Percentiles rank a stretch among this genome's conserved stretches.
Conservation (phyloP, 2,797 vertebrate genomes). For the Fistularia tabacaria region DNA sequence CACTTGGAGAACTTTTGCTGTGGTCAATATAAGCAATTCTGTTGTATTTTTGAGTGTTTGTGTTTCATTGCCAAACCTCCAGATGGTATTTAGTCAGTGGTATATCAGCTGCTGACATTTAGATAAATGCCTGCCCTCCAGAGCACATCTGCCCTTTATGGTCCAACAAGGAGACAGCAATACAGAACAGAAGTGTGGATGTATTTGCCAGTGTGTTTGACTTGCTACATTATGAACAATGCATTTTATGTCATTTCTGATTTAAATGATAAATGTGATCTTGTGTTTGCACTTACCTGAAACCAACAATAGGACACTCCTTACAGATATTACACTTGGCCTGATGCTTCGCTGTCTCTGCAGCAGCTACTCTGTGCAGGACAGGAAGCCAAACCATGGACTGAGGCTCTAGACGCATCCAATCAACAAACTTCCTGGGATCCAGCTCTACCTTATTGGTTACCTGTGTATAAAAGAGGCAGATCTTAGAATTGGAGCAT, state of each 20-base stretch:
- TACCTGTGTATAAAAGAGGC: constrained; percentile 69
- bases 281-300: constrained; percentile 76
- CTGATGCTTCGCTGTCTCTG: constrained; percentile 96
- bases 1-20: constrained; percentile 27
- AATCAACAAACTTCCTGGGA: constrained; percentile 90
- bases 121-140: constrained; percentile 73
- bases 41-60: constrained; percentile 1
- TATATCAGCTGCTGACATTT: constrained; percentile 75
- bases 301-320: constrained; percentile 95
- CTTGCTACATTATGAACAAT: constrained; percentile 4
- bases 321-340: constrained; percentile 99
- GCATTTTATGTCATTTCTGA: too few species aligned
- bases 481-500: background rate
- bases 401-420: constrained; percentile 96
- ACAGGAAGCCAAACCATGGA: constrained; percentile 99
- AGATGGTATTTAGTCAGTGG: constrained; percentile 69
- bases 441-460: constrained; percentile 92
- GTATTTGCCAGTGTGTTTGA: constrained; percentile 9
- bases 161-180: constrained; percentile 53
- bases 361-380: constrained; percentile 90
- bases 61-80: constrained; percentile 36
- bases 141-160: constrained; percentile 69
- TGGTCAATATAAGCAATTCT: constrained; percentile 7
- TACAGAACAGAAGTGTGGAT: constrained; percentile 19
- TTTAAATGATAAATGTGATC: background rate